A percentile compares a stretch with the other conserved stretches of the same genome.
These are phyloP conservation scores for Merops nubicus DNA, from an alignment of 2,113 vertebrate genomes.

Conservation along the genomic window DNA sequence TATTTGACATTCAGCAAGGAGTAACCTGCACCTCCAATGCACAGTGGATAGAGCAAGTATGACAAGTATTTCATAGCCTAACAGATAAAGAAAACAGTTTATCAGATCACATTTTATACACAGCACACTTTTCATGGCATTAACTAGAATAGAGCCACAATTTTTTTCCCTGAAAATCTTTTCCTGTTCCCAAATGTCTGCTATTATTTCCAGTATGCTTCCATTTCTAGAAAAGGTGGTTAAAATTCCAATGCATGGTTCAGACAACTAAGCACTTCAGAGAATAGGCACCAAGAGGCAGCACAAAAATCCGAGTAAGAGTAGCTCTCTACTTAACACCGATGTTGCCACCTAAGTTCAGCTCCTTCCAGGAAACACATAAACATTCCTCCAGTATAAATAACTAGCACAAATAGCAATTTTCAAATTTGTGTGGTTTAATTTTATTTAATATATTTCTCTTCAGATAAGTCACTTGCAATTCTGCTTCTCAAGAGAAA, in stretches of 20 bases:
- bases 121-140: not conserved
- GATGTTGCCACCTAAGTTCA: not conserved
- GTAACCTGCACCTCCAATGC: conserved; percentile 89
- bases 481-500: not conserved
- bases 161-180: not conserved
- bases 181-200: not conserved
- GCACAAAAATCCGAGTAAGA: not conserved
- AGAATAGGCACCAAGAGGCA: not conserved
- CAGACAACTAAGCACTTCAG: not conserved
- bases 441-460: not conserved
- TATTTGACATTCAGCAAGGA: conserved; percentile 91
- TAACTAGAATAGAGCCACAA: not conserved
- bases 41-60: conserved; percentile 92
- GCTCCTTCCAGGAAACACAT: not conserved
- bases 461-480: not conserved
- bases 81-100: not conserved
- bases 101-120: not conserved
- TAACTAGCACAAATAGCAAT: not conserved
- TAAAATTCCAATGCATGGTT: not conserved
- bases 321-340: not conserved
- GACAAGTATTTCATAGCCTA: conserved; percentile 93
- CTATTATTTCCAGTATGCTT: not conserved
- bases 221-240: not conserved
- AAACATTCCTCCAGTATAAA: not conserved
- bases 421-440: not conserved